Percentiles rank a stretch among this genome's conserved stretches.
phyloP scores from a whole-genome alignment of 1,140 invertebrate genomes.

The Papilio dardanus region DNA sequence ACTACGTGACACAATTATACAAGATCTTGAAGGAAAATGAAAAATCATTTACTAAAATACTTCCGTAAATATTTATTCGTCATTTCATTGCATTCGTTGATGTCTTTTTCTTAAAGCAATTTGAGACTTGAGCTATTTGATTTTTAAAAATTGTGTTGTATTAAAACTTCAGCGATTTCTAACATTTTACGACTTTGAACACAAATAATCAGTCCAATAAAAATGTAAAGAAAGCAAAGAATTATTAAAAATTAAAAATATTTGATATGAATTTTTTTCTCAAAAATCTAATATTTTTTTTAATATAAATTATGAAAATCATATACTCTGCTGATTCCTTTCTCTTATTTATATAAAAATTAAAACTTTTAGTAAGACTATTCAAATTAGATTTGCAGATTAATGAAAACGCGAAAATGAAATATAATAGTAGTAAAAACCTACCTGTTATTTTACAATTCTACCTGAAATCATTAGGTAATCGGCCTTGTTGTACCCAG shows the following conservation, averaged over 20 bases:
- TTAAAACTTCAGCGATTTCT: neutral
- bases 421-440: neutral
- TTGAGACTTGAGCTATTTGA: neutral
- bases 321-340: too few relatives aligned
- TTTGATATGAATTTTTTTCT: too few relatives aligned
- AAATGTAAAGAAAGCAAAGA: too few relatives aligned
- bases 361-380: neutral
- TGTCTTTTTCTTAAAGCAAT: neutral
- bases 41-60: neutral
- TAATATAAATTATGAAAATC: too few relatives aligned
- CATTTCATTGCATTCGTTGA: neutral
- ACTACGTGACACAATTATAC: neutral
- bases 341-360: neutral
- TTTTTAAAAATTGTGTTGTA: too few relatives aligned
- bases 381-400: neutral
- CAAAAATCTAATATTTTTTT: too few relatives aligned
- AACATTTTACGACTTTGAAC: neutral
- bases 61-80: neutral
- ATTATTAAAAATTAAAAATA: too few relatives aligned
- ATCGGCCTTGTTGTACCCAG: neutral
- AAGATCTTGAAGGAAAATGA: constrained; percentile 4
- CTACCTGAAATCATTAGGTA: constrained; percentile 6
- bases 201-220: neutral
- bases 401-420: too few relatives aligned
- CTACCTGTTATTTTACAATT: neutral